Percentiles rank a stretch among this genome's conserved stretches.
Evolutionary conservation across 2,888 invertebrate species (phyloP).

Genomic region (Eupeodes luniger): DNA sequence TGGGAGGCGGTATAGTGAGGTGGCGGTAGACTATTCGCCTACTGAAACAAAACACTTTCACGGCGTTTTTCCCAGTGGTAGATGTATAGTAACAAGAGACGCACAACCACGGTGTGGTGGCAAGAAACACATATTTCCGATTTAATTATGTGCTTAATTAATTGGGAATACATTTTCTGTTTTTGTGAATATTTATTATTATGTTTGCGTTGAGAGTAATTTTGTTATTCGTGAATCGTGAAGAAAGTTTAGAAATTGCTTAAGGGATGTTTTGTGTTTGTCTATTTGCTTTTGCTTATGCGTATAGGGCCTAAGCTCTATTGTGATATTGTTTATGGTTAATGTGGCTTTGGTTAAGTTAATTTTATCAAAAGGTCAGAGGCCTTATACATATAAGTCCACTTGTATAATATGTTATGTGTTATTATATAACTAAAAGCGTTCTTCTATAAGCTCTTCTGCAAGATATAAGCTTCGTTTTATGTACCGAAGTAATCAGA

Average conservation of each 20-base stretch:
- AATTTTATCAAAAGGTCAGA: not conserved
- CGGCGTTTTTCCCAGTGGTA: slow-evolving; percentile 38
- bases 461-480: too few species aligned
- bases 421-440: too few species aligned
- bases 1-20: not conserved
- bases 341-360: not conserved
- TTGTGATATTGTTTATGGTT: slow-evolving; percentile 1
- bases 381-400: too few species aligned
- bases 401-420: too few species aligned
- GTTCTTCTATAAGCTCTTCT: too few species aligned
- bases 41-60: slow-evolving; percentile 54
- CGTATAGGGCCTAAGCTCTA: slow-evolving; percentile 15
- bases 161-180: slow-evolving; percentile 67
- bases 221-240: slow-evolving; percentile 22
- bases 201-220: slow-evolving; percentile 29
- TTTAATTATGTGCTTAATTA: slow-evolving; percentile 73
- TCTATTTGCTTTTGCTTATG: slow-evolving; percentile 23
- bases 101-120: not conserved
- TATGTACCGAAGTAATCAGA: too few species aligned
- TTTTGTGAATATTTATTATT: slow-evolving; percentile 38
- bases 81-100: not conserved
- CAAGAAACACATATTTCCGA: slow-evolving; percentile 64
- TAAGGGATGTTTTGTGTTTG: slow-evolving; percentile 34
- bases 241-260: slow-evolving; percentile 36
- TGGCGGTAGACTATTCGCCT: slow-evolving; percentile 24